A percentile compares a stretch with the other conserved stretches of the same genome.
Conservation (phyloP, 2,113 vertebrate species). For the Rynchops niger region DNA sequence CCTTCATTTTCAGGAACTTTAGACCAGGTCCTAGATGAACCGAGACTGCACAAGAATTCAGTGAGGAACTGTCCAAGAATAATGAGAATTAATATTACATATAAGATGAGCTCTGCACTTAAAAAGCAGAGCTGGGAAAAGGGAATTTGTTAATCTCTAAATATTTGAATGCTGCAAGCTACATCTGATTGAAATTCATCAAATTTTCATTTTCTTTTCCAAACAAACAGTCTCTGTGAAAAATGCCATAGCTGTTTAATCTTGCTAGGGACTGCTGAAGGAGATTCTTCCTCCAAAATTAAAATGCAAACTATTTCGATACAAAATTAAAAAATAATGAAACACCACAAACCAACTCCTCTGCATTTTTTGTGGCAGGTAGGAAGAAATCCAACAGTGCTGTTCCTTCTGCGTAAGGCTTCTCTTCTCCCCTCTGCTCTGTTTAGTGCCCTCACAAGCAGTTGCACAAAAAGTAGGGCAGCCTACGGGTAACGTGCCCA, state of each 20-base stretch:
- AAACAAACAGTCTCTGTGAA: constrained; percentile 48
- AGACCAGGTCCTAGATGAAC: neutral
- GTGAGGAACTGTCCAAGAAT: neutral
- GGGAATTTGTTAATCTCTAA: constrained; percentile 51
- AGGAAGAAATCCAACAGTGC: neutral
- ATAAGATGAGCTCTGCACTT: constrained; percentile 21
- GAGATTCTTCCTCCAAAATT: constrained; percentile 5
- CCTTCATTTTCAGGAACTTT: neutral
- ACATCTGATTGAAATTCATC: constrained; percentile 50
- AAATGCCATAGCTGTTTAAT: constrained; percentile 35
- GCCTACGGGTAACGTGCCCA: accelerated
- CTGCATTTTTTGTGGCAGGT: neutral
- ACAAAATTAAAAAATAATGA: neutral
- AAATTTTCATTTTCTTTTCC: constrained; percentile 57
- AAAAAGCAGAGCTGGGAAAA: constrained; percentile 33
- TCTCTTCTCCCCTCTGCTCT: neutral
- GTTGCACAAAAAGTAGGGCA: neutral
- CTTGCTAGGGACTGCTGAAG: neutral
- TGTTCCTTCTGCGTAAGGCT: neutral
- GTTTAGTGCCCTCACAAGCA: neutral
- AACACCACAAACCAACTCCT: neutral
- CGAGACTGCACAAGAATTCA: neutral
- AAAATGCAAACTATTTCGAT: neutral
- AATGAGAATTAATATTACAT: constrained; percentile 47
- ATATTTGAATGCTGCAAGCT: constrained; percentile 58